phyloP scores from a whole-genome alignment of 2,888 invertebrate species.

The Panorpa germanica region DNA sequence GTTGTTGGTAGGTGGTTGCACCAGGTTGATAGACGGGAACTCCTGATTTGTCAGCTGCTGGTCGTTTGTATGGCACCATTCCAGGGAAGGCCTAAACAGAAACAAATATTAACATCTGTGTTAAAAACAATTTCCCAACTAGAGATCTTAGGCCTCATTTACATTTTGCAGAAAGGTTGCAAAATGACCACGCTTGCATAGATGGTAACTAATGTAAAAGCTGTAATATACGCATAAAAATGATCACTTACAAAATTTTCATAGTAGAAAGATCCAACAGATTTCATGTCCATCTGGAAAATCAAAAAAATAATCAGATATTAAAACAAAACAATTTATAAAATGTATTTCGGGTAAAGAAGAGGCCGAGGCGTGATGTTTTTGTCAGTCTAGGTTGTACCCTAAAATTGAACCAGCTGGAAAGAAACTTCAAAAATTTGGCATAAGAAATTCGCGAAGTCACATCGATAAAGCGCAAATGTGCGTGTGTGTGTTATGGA shows the following conservation, averaged over 20 bases:
- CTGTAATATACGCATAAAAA: slow-evolving; percentile 1
- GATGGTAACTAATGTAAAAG: neutral
- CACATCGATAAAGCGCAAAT: no score
- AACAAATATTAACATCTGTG: slow-evolving; percentile 12
- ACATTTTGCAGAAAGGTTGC: slow-evolving; percentile 1
- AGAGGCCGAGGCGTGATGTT: no score
- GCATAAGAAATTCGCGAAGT: no score
- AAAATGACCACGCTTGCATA: slow-evolving; percentile 1
- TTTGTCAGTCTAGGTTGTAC: no score
- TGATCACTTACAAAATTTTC: slow-evolving; percentile 77
- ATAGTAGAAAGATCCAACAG: slow-evolving; percentile 90
- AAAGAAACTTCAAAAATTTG: no score
- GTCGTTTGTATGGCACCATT: slow-evolving; percentile 90
- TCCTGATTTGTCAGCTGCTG: slow-evolving; percentile 91
- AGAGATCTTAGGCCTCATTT: slow-evolving; percentile 7
- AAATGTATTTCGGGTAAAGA: no score
- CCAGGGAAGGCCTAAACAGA: slow-evolving; percentile 71
- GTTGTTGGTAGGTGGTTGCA: slow-evolving; percentile 83
- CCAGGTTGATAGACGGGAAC: slow-evolving; percentile 89
- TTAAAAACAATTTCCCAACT: slow-evolving; percentile 6
- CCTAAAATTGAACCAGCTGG: no score
- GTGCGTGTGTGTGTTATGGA: no score
- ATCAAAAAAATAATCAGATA: no score
- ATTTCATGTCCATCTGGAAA: slow-evolving; percentile 94
- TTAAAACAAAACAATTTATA: no score